Percentiles rank a stretch among this genome's conserved stretches.
Conservation (phyloP, 2,888 invertebrate genomes). For the Nasonovia ribisnigri region DNA sequence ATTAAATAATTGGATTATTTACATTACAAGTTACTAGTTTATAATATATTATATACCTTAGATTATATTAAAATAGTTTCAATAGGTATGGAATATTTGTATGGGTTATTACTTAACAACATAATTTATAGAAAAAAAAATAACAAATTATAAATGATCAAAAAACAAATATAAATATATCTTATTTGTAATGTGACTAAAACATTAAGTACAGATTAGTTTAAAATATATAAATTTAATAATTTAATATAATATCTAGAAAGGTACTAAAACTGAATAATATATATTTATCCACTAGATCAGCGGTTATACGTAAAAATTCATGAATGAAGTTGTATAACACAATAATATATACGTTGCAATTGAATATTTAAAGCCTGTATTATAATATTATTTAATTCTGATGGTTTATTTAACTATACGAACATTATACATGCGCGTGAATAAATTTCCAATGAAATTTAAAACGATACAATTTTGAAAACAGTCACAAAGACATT, state of each 20-base stretch:
- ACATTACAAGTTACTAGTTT: background rate
- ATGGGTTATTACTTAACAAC: background rate
- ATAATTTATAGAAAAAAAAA: background rate
- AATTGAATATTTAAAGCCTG: background rate
- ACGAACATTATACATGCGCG: background rate
- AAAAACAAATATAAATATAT: too few relatives aligned
- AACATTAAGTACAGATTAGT: background rate
- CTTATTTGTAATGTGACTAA: background rate
- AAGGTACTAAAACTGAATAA: background rate
- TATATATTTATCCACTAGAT: background rate
- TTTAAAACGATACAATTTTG: background rate
- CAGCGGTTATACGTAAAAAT: background rate
- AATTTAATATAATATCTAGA: background rate
- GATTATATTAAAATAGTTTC: background rate
- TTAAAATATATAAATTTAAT: background rate
- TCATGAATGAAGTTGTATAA: background rate
- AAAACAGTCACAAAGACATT: constrained; percentile 3
- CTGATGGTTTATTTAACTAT: background rate
- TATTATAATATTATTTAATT: background rate
- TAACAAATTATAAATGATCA: too few relatives aligned
- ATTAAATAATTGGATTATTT: background rate
- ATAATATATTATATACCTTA: background rate
- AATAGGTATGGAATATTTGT: background rate
- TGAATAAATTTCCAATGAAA: background rate
- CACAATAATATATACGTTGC: too few relatives aligned